Conservation (phyloP, 2,113 vertebrate species). For the Ciconia maguari region DNA sequence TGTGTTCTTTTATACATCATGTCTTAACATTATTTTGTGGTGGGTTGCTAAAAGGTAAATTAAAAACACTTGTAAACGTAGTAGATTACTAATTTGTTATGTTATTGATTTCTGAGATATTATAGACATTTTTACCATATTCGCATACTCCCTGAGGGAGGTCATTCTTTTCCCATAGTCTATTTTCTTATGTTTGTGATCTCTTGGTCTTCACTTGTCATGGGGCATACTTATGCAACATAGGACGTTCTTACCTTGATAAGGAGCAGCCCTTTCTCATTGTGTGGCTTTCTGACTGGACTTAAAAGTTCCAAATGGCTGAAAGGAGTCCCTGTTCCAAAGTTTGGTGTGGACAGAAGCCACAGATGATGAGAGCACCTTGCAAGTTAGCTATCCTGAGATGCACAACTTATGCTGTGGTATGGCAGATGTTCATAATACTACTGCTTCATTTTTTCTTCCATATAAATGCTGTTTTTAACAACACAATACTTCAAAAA, state of each 20-base stretch:
- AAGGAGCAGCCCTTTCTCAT: not conserved
- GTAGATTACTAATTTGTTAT: not conserved
- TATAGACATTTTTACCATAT: not conserved
- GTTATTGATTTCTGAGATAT: not conserved
- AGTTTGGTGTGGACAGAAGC: not conserved
- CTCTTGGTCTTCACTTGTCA: not conserved
- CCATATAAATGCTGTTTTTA: not conserved
- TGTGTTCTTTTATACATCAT: not conserved
- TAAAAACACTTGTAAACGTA: not conserved
- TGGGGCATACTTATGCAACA: not conserved
- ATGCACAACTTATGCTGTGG: not conserved
- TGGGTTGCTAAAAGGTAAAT: not conserved
- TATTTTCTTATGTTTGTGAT: not conserved
- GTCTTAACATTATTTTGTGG: not conserved
- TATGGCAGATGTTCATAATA: not conserved
- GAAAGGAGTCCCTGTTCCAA: too few relatives aligned
- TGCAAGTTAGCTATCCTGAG: not conserved
- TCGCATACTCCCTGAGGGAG: not conserved
- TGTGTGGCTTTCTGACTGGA: not conserved
- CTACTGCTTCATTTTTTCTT: not conserved
- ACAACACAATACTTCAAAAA: not conserved
- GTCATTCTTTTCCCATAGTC: not conserved
- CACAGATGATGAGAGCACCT: not conserved
- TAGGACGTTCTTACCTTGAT: not conserved
- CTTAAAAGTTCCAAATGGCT: not conserved